phyloP scores from a whole-genome alignment of 2,113 vertebrate species.

The Elanoides forficatus region DNA sequence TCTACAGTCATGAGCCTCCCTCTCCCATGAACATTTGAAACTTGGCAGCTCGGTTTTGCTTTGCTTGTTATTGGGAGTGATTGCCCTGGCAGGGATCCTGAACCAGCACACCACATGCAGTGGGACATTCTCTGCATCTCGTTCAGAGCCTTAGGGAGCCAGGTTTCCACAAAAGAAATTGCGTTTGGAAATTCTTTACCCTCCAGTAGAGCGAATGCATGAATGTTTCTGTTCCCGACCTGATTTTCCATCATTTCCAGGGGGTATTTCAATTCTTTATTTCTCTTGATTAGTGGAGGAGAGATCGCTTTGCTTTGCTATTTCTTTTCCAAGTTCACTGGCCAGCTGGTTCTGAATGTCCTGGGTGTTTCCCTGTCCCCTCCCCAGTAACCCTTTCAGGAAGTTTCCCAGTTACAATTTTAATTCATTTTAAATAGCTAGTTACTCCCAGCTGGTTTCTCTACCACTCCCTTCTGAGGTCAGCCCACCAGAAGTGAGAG shows the following conservation, averaged over 20 bases:
- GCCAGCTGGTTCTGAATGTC: not conserved
- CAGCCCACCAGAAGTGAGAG: constrained; percentile 20
- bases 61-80: constrained; percentile 40
- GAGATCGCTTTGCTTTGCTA: not conserved
- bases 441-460: constrained; percentile 5
- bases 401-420: not conserved
- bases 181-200: constrained; percentile 34
- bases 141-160: constrained; percentile 36
- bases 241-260: constrained; percentile 39
- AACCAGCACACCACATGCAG: constrained; percentile 52
- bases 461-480: constrained; percentile 22
- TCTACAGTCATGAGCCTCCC: not conserved
- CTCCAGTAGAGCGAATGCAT: not conserved
- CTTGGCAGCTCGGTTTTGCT: constrained; percentile 38
- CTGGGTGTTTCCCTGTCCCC: not conserved
- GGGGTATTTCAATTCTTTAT: constrained; percentile 32
- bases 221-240: constrained; percentile 46
- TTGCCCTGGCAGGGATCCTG: constrained; percentile 39
- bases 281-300: constrained; percentile 5
- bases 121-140: constrained; percentile 36
- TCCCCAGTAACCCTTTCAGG: not conserved
- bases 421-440: constrained; percentile 6
- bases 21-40: constrained; percentile 24
- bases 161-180: constrained; percentile 53
- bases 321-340: constrained; percentile 18